Evolutionary conservation across 2,888 invertebrate species (phyloP).

Genomic region (Cryptocheilus praepositus): DNA sequence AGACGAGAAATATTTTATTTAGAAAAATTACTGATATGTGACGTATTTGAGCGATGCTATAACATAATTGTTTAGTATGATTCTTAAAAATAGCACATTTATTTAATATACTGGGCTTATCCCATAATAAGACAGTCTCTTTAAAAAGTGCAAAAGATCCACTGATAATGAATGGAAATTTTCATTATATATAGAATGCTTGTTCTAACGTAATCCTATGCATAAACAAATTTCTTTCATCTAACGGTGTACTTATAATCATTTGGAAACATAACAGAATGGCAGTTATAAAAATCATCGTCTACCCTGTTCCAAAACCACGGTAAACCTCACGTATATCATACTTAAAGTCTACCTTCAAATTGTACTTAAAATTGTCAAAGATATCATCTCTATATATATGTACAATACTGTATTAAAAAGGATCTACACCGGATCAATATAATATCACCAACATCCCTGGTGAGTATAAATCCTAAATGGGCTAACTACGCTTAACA

Average conservation of each 20-base stretch:
- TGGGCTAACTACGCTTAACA: conserved; percentile 3
- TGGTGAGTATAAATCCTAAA: neutral
- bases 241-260: too few species aligned
- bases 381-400: conserved; percentile 3
- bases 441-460: neutral
- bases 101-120: too few species aligned
- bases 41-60: too few species aligned
- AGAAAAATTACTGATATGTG: neutral
- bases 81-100: too few species aligned
- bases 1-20: neutral
- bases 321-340: too few species aligned
- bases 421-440: neutral
- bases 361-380: neutral
- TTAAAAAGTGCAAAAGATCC: conserved; percentile 4
- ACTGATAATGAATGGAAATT: conserved; percentile 30
- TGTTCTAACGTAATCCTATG: neutral
- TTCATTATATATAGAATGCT: conserved; percentile 15
- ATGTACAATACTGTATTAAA: neutral
- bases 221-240: neutral
- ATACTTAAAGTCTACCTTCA: neutral
- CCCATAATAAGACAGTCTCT: conserved; percentile 7
- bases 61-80: too few species aligned
- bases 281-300: too few species aligned
- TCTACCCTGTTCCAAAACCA: neutral
- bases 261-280: too few species aligned